Percentiles rank a stretch among this genome's conserved stretches.
Evolutionary conservation across 2,113 vertebrate species (phyloP).

Genomic region (Scatophagus argus): DNA sequence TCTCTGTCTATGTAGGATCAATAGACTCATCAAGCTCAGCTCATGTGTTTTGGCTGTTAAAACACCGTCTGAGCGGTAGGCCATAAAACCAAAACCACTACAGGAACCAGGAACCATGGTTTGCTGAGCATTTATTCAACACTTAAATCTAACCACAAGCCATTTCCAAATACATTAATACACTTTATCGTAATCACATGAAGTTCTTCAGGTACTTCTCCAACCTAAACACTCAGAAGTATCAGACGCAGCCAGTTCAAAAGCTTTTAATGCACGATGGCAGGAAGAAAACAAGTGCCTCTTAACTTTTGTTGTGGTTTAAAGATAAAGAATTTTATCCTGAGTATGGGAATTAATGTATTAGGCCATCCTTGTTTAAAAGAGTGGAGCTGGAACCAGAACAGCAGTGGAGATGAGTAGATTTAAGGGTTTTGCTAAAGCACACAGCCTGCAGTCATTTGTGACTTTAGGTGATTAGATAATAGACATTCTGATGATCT

Average conservation of each 20-base stretch:
- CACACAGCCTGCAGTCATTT: background rate
- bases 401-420: background rate
- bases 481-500: background rate
- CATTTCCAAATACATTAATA: conserved; percentile 24
- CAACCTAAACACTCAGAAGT: background rate
- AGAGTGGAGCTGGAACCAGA: background rate
- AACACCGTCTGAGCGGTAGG: background rate
- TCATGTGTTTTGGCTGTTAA: background rate
- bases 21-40: conserved; percentile 32
- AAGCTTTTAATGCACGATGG: conserved; percentile 44
- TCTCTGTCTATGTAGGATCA: background rate
- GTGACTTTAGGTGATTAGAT: background rate
- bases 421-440: background rate
- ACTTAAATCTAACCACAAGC: conserved; percentile 37
- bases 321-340: background rate
- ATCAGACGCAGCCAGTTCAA: background rate
- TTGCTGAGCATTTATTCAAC: conserved; percentile 44
- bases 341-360: background rate
- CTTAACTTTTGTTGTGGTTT: conserved; percentile 5
- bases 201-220: background rate
- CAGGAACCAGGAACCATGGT: conserved; percentile 1
- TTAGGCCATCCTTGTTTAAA: background rate
- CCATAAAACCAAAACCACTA: conserved; percentile 40
- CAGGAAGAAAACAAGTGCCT: conserved; percentile 32
- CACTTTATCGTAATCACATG: background rate